A percentile compares a stretch with the other conserved stretches of the same genome.
These are phyloP conservation scores for Otus sunia DNA, from an alignment of 2,113 vertebrate species.

Conservation along the genomic window DNA sequence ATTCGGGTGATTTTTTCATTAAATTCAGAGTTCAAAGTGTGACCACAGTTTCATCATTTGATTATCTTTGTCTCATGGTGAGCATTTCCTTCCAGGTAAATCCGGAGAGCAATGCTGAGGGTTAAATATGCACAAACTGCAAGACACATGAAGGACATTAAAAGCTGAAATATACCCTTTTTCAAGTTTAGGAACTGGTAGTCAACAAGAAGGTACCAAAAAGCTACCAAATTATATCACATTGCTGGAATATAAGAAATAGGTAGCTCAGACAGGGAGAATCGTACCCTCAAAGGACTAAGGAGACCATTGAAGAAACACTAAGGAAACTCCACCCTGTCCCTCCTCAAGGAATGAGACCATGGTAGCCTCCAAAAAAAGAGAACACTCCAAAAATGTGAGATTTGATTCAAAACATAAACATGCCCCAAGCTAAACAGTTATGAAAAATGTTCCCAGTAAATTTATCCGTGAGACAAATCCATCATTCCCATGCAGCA, in stretches of 20 bases:
- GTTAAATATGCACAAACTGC: neutral
- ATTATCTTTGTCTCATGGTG: constrained; percentile 56
- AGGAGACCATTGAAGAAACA: neutral
- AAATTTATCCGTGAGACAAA: neutral
- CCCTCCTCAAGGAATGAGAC: neutral
- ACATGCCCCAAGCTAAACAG: neutral
- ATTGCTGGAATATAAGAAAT: neutral
- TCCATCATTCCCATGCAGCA: neutral
- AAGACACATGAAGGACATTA: neutral
- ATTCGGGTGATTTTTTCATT: constrained; percentile 71
- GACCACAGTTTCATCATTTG: constrained; percentile 8
- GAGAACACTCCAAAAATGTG: neutral
- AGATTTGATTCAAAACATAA: constrained; percentile 11
- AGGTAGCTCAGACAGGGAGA: neutral
- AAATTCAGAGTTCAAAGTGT: constrained; percentile 60
- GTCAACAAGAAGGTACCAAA: neutral
- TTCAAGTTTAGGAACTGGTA: neutral
- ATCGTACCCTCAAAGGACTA: neutral
- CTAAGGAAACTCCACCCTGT: neutral
- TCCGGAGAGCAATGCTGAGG: neutral
- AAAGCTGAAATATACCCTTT: neutral
- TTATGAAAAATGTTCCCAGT: constrained; percentile 7
- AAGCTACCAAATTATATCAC: neutral
- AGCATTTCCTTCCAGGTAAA: constrained; percentile 40
- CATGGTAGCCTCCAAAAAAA: neutral